phyloP scores from a whole-genome alignment of 2,888 invertebrate species.

The Hyalella azteca region DNA sequence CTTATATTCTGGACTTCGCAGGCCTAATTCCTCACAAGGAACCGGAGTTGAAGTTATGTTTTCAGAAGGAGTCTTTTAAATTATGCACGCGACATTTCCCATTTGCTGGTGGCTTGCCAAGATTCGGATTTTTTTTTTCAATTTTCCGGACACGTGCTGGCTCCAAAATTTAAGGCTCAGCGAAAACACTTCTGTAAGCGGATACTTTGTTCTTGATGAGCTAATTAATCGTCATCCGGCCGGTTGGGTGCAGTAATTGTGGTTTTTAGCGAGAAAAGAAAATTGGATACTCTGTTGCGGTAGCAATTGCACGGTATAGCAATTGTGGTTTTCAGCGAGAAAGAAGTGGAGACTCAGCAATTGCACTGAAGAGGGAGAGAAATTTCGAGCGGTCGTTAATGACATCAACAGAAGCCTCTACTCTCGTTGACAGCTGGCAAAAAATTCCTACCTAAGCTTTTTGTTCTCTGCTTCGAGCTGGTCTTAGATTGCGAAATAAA shows the following conservation, averaged over 20 bases:
- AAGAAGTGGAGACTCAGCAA: too few relatives aligned
- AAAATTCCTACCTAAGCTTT: not conserved
- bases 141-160: not conserved
- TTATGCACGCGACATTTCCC: too few relatives aligned
- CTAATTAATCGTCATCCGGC: slow-evolving; percentile 28
- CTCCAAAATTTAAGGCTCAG: slow-evolving; percentile 7
- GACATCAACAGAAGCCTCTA: not conserved
- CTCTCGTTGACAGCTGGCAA: not conserved
- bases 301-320: not conserved
- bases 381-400: too few relatives aligned
- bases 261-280: slow-evolving; percentile 20
- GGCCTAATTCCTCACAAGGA: too few relatives aligned
- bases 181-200: slow-evolving; percentile 14
- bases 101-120: too few relatives aligned
- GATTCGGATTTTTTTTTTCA: too few relatives aligned
- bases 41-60: too few relatives aligned
- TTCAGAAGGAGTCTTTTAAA: too few relatives aligned
- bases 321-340: not conserved
- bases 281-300: slow-evolving; percentile 14
- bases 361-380: too few relatives aligned
- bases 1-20: too few relatives aligned
- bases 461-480: too few relatives aligned
- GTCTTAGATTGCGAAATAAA: too few relatives aligned
- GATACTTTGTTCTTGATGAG: not conserved
- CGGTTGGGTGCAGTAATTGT: slow-evolving; percentile 26